Base-by-base conservation (phyloP, 2,888 invertebrate genomes). In the Sphinx pinastri region DNA sequence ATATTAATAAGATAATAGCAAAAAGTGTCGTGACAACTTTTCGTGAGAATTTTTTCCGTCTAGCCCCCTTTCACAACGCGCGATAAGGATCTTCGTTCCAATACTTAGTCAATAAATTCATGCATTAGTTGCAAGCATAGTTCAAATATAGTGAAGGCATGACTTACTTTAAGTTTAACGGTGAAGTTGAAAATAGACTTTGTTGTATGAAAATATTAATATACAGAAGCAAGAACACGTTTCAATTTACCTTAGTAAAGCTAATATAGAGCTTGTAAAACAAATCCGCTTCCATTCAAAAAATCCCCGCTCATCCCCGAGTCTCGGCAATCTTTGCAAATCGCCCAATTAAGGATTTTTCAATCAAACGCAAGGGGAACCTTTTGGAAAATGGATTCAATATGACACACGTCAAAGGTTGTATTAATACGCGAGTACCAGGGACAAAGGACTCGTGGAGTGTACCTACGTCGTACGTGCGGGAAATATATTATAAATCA, bases 321-420 rank as follows among this genome's bases (percentile, higher is more conserved):
- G 25, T 16, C 57, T 69, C 76, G 73, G 76, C 76, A 79, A 77
- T 79, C 79, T 79, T 80, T 76, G 77, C 74, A 76, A 81, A 81
- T 82, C 78, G 76, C 71, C 74, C 76, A 81, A 82, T 82, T 79
- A 80, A 75, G 73, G 73, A 72, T 73, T 74, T 79, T 77, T 79
- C 79, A 75, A 75, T 63, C 63, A 63, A 63, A 49, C 19, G 5
- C 47, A 19, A 63, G 2, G 19, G 63, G 16, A 49, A 49, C 51
- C 7, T 14, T 59, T 49, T 63, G 19, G 45, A 19, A 63, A 63
- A 47, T 19, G 63, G 49, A 47, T 63, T 19, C 63, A 63, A 49
- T 63, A 16, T 49, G 63, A 63, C 49, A 63, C 47, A 47, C 47
- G 60, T 63, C 19, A 63, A 63, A 63, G 60, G 19, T 63, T 63